These are phyloP conservation scores for Ennomos quercinarius DNA, from an alignment of 2,888 invertebrate genomes.

Conservation along the genomic window DNA sequence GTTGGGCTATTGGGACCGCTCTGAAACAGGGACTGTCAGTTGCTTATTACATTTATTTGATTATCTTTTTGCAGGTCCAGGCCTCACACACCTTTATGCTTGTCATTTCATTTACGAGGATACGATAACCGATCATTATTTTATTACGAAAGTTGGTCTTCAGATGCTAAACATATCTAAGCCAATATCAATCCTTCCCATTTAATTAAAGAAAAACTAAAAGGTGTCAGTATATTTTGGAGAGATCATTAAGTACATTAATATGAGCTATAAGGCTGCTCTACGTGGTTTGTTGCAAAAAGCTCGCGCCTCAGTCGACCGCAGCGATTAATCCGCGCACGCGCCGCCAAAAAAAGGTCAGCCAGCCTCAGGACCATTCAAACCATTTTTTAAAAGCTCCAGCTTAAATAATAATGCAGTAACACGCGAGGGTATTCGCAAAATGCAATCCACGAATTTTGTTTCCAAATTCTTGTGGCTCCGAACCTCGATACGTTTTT, in stretches of 20 bases:
- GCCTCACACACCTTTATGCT: too few relatives aligned
- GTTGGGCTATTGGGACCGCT: too few relatives aligned
- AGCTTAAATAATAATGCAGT: constrained; percentile 84
- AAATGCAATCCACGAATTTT: constrained; percentile 83
- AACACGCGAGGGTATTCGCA: constrained; percentile 84
- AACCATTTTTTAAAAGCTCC: constrained; percentile 78
- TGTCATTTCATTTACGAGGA: too few relatives aligned
- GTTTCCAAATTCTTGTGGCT: constrained; percentile 77
- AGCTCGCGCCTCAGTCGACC: constrained; percentile 60
- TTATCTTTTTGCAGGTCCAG: background rate
- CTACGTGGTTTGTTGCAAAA: constrained; percentile 51
- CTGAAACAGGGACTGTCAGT: too few relatives aligned
- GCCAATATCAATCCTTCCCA: background rate
- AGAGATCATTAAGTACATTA: constrained; percentile 45
- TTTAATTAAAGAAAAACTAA: constrained; percentile 13
- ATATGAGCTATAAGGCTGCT: constrained; percentile 51
- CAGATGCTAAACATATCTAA: too few relatives aligned
- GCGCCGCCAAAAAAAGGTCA: constrained; percentile 78
- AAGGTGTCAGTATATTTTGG: constrained; percentile 24
- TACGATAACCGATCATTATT: too few relatives aligned
- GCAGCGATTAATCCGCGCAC: constrained; percentile 76
- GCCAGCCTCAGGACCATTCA: constrained; percentile 63
- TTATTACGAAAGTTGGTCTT: too few relatives aligned
- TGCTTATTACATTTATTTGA: background rate
- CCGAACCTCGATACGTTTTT: constrained; percentile 65